Conservation (phyloP, 2,888 invertebrate species). For the Andrena bicolor region DNA sequence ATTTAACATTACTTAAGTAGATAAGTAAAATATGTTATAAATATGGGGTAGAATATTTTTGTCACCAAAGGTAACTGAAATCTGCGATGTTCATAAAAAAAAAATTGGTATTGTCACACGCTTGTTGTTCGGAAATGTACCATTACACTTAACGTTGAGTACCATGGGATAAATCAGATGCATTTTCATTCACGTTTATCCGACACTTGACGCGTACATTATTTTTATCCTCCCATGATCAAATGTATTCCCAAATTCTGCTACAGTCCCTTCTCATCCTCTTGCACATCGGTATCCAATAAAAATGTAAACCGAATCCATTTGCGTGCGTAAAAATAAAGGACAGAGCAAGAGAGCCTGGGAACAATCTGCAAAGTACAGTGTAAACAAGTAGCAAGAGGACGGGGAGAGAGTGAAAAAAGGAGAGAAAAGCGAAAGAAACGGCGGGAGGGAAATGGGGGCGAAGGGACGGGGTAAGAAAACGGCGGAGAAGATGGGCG, state of each 20-base stretch:
- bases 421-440: not conserved
- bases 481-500: constrained; percentile 5
- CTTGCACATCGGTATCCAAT: constrained; percentile 22
- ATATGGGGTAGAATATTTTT: too few relatives aligned
- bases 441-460: not conserved
- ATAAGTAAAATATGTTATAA: too few relatives aligned
- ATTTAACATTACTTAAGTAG: too few relatives aligned
- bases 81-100: too few relatives aligned
- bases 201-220: constrained; percentile 18
- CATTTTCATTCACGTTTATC: not conserved
- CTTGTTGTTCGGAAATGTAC: too few relatives aligned
- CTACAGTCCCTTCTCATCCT: constrained; percentile 15
- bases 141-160: not conserved
- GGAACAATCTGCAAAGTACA: not conserved
- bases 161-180: not conserved
- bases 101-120: too few relatives aligned
- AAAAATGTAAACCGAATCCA: constrained; percentile 30
- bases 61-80: too few relatives aligned
- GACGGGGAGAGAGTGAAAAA: not conserved
- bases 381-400: not conserved
- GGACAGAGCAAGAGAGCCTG: not conserved
- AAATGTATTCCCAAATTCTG: constrained; percentile 24
- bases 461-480: not conserved
- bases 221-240: constrained; percentile 40
- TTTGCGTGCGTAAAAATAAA: not conserved